Percentiles rank a stretch among this genome's conserved stretches.
Conservation (phyloP, 2,888 invertebrate genomes). For the Eupithecia insigniata region DNA sequence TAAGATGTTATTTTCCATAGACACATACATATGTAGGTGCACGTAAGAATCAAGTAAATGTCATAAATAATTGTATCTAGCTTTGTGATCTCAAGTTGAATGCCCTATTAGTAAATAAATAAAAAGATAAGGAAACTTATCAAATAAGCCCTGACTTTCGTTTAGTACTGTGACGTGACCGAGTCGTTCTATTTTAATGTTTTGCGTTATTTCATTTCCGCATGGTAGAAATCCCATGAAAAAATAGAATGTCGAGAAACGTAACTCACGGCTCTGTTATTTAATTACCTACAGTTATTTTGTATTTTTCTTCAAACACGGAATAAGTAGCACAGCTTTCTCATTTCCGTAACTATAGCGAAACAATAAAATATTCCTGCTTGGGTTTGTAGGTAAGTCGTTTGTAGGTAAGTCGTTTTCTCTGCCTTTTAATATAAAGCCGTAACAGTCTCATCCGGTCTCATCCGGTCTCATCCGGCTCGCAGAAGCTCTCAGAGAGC, state of each 20-base stretch:
- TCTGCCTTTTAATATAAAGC: constrained; percentile 21
- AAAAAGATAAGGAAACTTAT: too few relatives aligned
- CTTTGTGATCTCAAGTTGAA: too few relatives aligned
- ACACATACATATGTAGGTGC: too few relatives aligned
- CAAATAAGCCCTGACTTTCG: too few relatives aligned
- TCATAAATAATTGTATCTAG: too few relatives aligned
- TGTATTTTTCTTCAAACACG: not conserved
- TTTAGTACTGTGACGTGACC: not conserved
- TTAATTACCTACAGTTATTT: not conserved
- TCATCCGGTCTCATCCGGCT: not conserved
- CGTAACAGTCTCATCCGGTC: constrained; percentile 18
- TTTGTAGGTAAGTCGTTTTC: constrained; percentile 5
- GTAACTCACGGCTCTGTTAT: not conserved
- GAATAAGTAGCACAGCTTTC: not conserved
- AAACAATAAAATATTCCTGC: not conserved
- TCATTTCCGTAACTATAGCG: not conserved
- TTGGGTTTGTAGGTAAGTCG: constrained; percentile 6
- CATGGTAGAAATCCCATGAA: not conserved
- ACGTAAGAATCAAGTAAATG: too few relatives aligned
- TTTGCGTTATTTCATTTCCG: not conserved
- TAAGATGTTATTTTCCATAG: too few relatives aligned
- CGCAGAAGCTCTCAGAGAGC: constrained; percentile 14
- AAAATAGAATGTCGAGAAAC: not conserved
- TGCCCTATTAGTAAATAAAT: too few relatives aligned
- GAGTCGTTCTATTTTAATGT: not conserved